Conservation (phyloP, 2,113 vertebrate genomes). For the Lasiurus borealis region DNA sequence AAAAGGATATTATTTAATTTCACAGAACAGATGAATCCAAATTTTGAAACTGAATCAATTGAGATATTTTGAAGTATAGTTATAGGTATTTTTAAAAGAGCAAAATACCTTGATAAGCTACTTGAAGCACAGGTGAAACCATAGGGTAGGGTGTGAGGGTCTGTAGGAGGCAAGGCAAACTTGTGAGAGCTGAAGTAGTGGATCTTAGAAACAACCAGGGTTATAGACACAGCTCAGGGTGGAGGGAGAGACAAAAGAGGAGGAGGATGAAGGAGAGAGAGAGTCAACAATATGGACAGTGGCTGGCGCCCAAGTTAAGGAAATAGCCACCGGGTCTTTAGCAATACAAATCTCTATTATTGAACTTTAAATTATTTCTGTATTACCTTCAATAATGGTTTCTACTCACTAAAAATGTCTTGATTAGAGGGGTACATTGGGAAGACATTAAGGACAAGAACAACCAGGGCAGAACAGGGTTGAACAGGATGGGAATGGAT, state of each 20-base stretch:
- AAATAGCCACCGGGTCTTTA: not conserved
- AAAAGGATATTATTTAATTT: constrained; percentile 17
- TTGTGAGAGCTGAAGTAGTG: not conserved
- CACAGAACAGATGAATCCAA: not conserved
- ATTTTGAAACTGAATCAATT: not conserved
- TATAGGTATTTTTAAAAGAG: not conserved
- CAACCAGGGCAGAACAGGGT: not conserved
- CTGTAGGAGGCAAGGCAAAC: not conserved
- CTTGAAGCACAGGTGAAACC: not conserved
- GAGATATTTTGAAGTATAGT: not conserved
- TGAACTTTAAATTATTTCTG: constrained; percentile 40
- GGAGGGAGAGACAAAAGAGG: not conserved
- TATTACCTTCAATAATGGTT: not conserved
- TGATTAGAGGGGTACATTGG: not conserved
- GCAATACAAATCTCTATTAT: not conserved
- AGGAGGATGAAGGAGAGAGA: not conserved
- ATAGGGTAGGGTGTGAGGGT: not conserved
- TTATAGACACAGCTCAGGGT: not conserved
- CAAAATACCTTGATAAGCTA: not conserved
- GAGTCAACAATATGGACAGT: not conserved
- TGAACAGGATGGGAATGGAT: not conserved
- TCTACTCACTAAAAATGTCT: not conserved
- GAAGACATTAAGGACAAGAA: constrained; percentile 12
- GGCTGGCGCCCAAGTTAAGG: not conserved
- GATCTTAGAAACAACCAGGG: not conserved